Percentiles rank a stretch among this genome's conserved stretches.
Evolutionary conservation across 2,888 invertebrate species (phyloP).

Genomic region (Himalopsyche kuldschensis): DNA sequence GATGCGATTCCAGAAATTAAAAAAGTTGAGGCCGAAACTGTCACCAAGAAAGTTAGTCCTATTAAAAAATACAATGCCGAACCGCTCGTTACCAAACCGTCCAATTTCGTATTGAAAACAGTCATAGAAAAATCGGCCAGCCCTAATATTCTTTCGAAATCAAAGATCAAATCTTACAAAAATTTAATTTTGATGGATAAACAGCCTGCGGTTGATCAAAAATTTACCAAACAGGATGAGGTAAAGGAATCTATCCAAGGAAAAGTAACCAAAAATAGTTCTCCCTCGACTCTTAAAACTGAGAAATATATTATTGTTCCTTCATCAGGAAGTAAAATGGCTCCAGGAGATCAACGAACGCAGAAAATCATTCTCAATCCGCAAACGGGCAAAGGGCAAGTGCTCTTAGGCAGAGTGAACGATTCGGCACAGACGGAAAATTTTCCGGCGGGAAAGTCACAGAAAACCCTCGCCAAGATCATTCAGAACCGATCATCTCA

Average conservation of each 20-base stretch:
- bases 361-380: conserved; percentile 58
- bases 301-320: conserved; percentile 57
- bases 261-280: conserved; percentile 12
- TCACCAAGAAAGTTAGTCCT: background rate
- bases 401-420: conserved; percentile 44
- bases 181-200: conserved; percentile 57
- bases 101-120: conserved; percentile 47
- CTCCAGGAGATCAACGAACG: conserved; percentile 47
- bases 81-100: background rate
- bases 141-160: conserved; percentile 58
- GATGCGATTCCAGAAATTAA: background rate
- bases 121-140: conserved; percentile 50
- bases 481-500: conserved; percentile 39
- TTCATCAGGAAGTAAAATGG: conserved; percentile 40
- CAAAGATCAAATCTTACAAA: conserved; percentile 53
- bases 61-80: conserved; percentile 24
- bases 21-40: background rate
- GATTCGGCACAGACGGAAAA: conserved; percentile 26
- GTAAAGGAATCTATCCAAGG: conserved; percentile 2
- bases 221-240: conserved; percentile 43
- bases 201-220: conserved; percentile 52
- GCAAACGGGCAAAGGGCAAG: conserved; percentile 55
- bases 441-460: conserved; percentile 48
- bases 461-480: conserved; percentile 45
- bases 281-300: conserved; percentile 42